Evolutionary conservation across 2,797 vertebrate genomes (phyloP).

Genomic region (Galaxias olidus): DNA sequence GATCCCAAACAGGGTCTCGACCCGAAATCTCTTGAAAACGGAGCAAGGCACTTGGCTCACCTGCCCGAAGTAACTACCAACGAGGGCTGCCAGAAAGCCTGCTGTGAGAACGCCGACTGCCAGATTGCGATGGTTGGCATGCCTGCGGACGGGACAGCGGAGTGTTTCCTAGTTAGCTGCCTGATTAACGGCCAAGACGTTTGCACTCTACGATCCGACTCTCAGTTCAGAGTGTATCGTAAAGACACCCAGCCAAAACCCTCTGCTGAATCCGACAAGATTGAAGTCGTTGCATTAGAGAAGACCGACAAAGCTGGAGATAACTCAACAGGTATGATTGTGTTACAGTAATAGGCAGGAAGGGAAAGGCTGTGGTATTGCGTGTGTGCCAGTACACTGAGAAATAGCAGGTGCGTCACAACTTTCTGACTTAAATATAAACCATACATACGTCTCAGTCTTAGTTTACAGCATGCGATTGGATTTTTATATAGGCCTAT

Average conservation of each 20-base stretch:
- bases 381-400: too few species aligned
- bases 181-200: slow-evolving; percentile 36
- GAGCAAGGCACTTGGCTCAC: slow-evolving; percentile 28
- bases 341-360: too few species aligned
- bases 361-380: too few species aligned
- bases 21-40: slow-evolving; percentile 14
- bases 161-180: slow-evolving; percentile 48
- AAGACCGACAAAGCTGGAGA: neutral
- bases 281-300: neutral
- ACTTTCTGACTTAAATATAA: too few species aligned
- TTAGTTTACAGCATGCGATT: too few species aligned
- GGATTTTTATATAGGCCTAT: too few species aligned
- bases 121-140: slow-evolving; percentile 41
- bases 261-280: neutral
- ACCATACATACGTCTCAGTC: too few species aligned
- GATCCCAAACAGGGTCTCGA: slow-evolving; percentile 22
- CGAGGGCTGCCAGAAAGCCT: slow-evolving; percentile 28
- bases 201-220: slow-evolving; percentile 29
- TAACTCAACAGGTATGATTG: slow-evolving; percentile 36
- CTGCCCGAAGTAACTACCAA: slow-evolving; percentile 25
- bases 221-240: slow-evolving; percentile 29
- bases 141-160: slow-evolving; percentile 21
- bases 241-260: slow-evolving; percentile 2
- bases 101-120: slow-evolving; percentile 44
- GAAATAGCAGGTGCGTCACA: too few species aligned